Conservation (phyloP, 2,888 invertebrate species). For the Drosophila koepferae region DNA sequence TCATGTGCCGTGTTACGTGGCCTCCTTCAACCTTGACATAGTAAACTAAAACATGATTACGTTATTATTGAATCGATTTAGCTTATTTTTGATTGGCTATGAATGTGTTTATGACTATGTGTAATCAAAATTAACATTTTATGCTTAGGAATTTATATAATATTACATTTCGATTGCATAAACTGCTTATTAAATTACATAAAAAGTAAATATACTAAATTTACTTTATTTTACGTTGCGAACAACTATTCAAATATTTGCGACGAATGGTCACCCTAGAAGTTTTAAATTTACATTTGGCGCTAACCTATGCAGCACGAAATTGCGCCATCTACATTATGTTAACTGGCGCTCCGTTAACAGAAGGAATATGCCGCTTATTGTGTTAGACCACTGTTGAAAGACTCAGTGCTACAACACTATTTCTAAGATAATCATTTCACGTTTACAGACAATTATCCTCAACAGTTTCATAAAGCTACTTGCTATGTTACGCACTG, state of each 20-base stretch:
- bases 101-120: background rate
- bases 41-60: background rate
- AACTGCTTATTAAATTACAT: background rate
- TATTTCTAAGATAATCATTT: background rate
- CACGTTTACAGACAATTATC: background rate
- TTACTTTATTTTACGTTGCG: background rate
- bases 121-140: background rate
- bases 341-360: slow-evolving; percentile 1
- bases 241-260: background rate
- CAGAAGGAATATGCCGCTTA: background rate
- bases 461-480: background rate
- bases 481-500: background rate
- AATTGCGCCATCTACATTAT: background rate
- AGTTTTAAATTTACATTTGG: background rate
- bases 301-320: slow-evolving; percentile 8
- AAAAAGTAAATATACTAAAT: background rate
- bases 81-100: background rate
- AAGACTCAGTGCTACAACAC: background rate
- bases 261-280: slow-evolving; percentile 19
- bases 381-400: background rate
- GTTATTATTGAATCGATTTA: background rate
- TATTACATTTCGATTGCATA: background rate
- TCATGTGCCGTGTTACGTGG: slow-evolving; percentile 7
- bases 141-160: no score
- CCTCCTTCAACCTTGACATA: slow-evolving; percentile 37